Evolutionary conservation across 2,888 invertebrate genomes (phyloP).

Genomic region (Lottia gigantea): DNA sequence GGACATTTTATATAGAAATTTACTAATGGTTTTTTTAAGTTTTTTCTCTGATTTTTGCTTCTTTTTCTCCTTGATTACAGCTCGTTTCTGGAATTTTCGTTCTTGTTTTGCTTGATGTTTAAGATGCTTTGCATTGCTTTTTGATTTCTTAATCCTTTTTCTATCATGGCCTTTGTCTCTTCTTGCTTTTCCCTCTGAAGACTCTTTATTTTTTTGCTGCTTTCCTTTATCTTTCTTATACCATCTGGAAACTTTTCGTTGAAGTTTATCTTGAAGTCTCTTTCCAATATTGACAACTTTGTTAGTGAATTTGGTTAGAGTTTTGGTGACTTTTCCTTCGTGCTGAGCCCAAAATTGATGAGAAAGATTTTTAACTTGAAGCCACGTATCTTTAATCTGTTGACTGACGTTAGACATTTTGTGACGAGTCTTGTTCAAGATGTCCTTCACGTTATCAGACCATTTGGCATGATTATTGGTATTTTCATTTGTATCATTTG

Average conservation of each 20-base stretch:
- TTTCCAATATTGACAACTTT: conserved; percentile 19
- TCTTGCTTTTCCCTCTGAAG: not conserved
- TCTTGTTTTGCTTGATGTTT: too few relatives aligned
- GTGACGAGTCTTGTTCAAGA: conserved; percentile 31
- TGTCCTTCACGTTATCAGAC: conserved; percentile 30
- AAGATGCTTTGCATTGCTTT: not conserved
- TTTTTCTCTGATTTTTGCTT: not conserved
- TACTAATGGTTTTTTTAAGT: not conserved
- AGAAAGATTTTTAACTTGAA: conserved; percentile 37
- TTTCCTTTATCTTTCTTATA: conserved; percentile 6
- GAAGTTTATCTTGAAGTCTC: conserved; percentile 11
- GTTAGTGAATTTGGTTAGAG: conserved; percentile 23
- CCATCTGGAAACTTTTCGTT: conserved; percentile 15
- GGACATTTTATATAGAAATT: not conserved
- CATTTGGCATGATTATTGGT: conserved; percentile 17
- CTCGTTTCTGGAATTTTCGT: too few relatives aligned
- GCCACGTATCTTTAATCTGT: conserved; percentile 33
- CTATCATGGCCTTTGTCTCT: not conserved
- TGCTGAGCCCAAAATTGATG: conserved; percentile 36
- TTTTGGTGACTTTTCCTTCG: conserved; percentile 28
- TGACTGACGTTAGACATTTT: conserved; percentile 32
- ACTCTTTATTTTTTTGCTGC: not conserved
- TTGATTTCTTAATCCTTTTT: not conserved
- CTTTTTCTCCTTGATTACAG: not conserved
- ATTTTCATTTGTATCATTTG: not conserved